phyloP scores from a whole-genome alignment of 2,797 vertebrate genomes.

The Florisuga fusca region DNA sequence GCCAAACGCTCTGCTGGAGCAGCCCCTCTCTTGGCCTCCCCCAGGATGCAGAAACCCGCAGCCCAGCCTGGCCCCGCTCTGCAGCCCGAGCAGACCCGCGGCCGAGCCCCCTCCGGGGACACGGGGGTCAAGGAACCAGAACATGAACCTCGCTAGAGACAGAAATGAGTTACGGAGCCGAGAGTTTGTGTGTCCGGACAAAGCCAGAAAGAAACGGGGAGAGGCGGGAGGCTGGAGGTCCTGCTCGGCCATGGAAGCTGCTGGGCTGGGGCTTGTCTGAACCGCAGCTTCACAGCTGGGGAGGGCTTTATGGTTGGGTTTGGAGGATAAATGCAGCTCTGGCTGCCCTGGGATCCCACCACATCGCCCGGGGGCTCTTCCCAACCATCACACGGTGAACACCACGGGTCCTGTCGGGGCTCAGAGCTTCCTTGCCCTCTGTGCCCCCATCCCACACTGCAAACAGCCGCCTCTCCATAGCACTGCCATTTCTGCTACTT shows the following conservation, averaged over 20 bases:
- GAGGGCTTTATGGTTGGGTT: not conserved
- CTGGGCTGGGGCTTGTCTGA: not conserved
- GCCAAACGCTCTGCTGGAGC: not conserved
- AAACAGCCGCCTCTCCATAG: too few relatives aligned
- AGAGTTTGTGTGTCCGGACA: not conserved
- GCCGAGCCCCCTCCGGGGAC: not conserved
- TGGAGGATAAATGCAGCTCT: not conserved
- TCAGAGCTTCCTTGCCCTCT: not conserved
- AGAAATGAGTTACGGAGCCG: not conserved
- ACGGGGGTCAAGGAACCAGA: rapidly evolving
- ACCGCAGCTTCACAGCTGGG: not conserved
- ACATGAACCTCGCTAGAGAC: not conserved
- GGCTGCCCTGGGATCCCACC: not conserved
- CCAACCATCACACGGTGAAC: not conserved
- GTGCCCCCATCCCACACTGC: not conserved
- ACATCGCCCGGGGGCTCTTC: not conserved
- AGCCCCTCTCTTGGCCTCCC: not conserved
- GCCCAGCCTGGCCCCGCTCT: not conserved
- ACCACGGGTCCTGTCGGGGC: not conserved
- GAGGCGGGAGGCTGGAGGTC: not conserved
- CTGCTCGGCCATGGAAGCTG: not conserved
- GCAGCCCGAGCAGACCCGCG: not conserved
- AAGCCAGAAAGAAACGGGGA: not conserved
- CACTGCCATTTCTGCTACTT: too few relatives aligned
- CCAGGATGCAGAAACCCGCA: not conserved